Conservation (phyloP, 2,797 vertebrate species). For the Aselliscus stoliczkanus region DNA sequence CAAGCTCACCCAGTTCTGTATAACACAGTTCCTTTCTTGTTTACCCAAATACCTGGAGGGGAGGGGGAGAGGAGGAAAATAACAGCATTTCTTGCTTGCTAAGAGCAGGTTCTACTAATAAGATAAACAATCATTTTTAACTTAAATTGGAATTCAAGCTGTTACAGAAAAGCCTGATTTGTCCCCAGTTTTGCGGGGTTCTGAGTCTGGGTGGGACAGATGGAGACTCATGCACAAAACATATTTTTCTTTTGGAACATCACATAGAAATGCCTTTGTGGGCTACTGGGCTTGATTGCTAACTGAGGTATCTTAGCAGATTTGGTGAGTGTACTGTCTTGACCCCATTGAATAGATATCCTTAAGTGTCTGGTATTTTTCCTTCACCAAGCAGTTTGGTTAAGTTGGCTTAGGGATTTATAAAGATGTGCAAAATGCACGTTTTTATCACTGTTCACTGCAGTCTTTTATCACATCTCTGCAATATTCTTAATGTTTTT, state of each 20-base stretch:
- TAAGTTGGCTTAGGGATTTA: neutral
- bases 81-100: slow-evolving; percentile 13
- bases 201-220: neutral
- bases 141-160: neutral
- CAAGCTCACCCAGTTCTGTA: neutral
- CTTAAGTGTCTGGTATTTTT: neutral
- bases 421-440: neutral
- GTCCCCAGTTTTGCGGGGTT: neutral
- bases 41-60: slow-evolving; percentile 40
- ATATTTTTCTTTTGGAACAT: neutral
- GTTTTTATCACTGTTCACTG: neutral
- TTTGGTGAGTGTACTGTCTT: neutral
- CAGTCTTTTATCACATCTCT: neutral
- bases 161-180: neutral
- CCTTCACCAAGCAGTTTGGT: neutral
- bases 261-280: neutral
- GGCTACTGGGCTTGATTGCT: neutral
- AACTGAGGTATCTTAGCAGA: neutral
- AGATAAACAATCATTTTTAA: neutral
- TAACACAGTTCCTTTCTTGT: slow-evolving; percentile 17
- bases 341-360: neutral
- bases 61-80: neutral
- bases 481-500: neutral
- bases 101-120: neutral
- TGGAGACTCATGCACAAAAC: neutral